phyloP scores from a whole-genome alignment of 1,140 invertebrate genomes.

The Ceratosolen fusciceps region DNA sequence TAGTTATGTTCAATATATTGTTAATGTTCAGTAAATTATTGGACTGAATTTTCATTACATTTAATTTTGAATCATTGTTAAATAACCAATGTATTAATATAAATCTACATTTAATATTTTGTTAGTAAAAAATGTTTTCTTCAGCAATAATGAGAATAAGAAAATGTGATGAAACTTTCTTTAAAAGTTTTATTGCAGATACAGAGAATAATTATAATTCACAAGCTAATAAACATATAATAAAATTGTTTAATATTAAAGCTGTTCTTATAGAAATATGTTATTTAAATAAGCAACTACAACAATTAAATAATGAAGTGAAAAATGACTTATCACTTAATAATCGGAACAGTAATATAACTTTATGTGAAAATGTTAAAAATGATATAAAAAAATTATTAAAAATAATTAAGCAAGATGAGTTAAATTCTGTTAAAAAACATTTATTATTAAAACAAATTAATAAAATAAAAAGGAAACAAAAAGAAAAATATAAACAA shows the following conservation, averaged over 20 bases:
- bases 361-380: conserved; percentile 68
- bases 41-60: neutral
- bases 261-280: conserved; percentile 59
- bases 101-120: neutral
- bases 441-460: conserved; percentile 69
- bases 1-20: neutral
- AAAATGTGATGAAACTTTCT: conserved; percentile 53
- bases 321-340: conserved; percentile 66
- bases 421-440: conserved; percentile 65
- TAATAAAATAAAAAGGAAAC: conserved; percentile 74
- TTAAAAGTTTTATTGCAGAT: conserved; percentile 56
- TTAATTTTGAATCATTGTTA: neutral
- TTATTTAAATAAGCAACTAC: conserved; percentile 66
- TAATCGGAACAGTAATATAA: conserved; percentile 72
- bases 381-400: conserved; percentile 67
- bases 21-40: neutral
- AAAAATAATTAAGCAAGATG: conserved; percentile 59
- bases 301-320: conserved; percentile 66
- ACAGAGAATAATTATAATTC: neutral
- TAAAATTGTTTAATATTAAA: conserved; percentile 64
- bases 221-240: conserved; percentile 1
- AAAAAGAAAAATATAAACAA: conserved; percentile 64
- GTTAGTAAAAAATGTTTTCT: neutral
- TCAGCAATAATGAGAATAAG: conserved; percentile 11
- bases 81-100: too few relatives aligned